phyloP scores from a whole-genome alignment of 2,888 invertebrate genomes.

The Folsomia manolachei region DNA sequence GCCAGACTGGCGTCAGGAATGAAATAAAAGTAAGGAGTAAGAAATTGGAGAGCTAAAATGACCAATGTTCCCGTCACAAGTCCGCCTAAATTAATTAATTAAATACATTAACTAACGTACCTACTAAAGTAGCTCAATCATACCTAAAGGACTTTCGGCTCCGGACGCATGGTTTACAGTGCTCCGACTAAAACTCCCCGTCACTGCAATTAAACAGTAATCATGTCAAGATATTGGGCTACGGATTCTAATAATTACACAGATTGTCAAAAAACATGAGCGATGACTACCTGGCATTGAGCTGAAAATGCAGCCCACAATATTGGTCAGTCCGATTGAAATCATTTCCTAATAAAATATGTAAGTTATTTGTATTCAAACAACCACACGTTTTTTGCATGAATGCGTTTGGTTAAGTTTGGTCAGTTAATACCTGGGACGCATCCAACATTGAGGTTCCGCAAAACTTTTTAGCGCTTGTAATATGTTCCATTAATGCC shows the following conservation, averaged over 20 bases:
- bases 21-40: constrained; percentile 83
- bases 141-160: constrained; percentile 57
- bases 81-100: too few species aligned
- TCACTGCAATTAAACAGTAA: background rate
- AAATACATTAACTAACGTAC: too few species aligned
- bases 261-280: background rate
- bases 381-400: too few species aligned
- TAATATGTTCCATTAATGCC: constrained; percentile 80
- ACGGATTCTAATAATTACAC: background rate
- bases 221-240: too few species aligned
- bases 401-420: too few species aligned
- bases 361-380: too few species aligned
- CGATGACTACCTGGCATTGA: constrained; percentile 52
- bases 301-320: constrained; percentile 56
- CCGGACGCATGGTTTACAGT: constrained; percentile 58
- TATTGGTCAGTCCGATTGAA: constrained; percentile 55
- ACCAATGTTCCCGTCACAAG: constrained; percentile 80
- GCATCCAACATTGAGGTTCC: constrained; percentile 53
- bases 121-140: too few species aligned
- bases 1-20: constrained; percentile 82
- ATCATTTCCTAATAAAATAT: constrained; percentile 23
- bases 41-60: constrained; percentile 73
- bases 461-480: constrained; percentile 86
- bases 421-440: constrained; percentile 55
- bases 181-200: constrained; percentile 57